Evolutionary conservation across 2,113 vertebrate species (phyloP).

Genomic region (Callocephalon fimbriatum): DNA sequence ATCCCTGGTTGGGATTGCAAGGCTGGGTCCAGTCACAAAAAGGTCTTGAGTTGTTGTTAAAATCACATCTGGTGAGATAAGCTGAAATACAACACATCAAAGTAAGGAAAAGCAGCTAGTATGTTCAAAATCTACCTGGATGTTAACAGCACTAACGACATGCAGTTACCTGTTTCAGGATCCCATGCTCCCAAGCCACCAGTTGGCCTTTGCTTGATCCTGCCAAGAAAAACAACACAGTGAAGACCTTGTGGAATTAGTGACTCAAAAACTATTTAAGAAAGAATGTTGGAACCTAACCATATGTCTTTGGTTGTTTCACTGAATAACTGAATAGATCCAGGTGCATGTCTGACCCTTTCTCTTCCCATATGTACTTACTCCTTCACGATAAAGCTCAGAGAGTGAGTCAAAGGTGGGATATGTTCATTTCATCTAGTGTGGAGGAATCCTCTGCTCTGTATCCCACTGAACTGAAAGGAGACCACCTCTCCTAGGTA

Average conservation of each 20-base stretch:
- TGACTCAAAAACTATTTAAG: background rate
- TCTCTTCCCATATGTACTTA: background rate
- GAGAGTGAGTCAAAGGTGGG: background rate
- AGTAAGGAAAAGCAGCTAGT: background rate
- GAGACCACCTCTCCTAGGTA: background rate
- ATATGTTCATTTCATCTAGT: background rate
- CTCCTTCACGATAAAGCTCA: background rate
- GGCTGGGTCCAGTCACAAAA: conserved; percentile 83
- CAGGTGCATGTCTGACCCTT: background rate
- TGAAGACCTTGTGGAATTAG: background rate
- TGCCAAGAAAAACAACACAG: background rate
- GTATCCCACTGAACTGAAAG: background rate
- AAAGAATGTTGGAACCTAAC: background rate
- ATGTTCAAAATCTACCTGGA: background rate
- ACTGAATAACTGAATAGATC: background rate
- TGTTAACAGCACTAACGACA: background rate
- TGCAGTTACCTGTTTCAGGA: conserved; percentile 44
- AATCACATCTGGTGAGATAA: conserved; percentile 81
- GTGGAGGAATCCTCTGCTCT: background rate
- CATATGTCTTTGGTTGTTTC: background rate
- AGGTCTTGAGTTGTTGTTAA: conserved; percentile 68
- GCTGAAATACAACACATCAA: conserved; percentile 61
- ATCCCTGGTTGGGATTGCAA: conserved; percentile 33
- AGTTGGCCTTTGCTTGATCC: background rate
- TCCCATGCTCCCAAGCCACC: conserved; percentile 14